Evolutionary conservation across 2,888 invertebrate species (phyloP).

Genomic region (Gryllus longicercus): DNA sequence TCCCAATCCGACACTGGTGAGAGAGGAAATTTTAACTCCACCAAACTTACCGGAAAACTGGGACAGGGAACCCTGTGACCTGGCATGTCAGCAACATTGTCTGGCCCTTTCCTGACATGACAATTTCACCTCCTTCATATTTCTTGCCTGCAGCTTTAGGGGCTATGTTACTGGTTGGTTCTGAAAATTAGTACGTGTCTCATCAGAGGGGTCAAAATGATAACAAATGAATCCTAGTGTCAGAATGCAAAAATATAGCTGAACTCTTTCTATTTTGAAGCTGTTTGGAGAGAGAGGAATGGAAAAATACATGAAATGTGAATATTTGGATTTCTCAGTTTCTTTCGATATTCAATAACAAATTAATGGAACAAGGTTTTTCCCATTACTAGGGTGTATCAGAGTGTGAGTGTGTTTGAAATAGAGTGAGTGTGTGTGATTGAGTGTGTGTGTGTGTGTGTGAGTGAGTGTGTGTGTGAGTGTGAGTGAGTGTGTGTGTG

Average conservation of each 20-base stretch:
- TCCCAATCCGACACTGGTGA: neutral
- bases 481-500: too few relatives aligned
- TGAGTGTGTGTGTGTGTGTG: too few relatives aligned
- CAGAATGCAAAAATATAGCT: neutral
- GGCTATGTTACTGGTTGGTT: conserved; percentile 65
- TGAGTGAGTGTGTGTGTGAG: too few relatives aligned
- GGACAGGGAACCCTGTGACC: conserved; percentile 49
- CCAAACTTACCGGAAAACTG: conserved; percentile 51
- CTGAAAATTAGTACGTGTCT: conserved; percentile 49
- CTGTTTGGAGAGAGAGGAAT: too few relatives aligned
- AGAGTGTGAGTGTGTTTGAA: too few relatives aligned
- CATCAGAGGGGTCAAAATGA: neutral
- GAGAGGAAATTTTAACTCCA: neutral
- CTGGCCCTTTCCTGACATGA: conserved; percentile 26
- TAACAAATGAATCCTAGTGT: neutral
- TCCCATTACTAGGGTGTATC: too few relatives aligned
- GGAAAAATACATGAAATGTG: too few relatives aligned
- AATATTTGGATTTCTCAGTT: too few relatives aligned
- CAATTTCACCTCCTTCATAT: conserved; percentile 46
- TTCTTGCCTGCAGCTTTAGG: conserved; percentile 54
- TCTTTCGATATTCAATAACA: too few relatives aligned
- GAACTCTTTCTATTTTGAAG: too few relatives aligned
- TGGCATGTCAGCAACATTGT: conserved; percentile 52
- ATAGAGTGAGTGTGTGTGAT: too few relatives aligned
- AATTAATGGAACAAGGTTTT: too few relatives aligned